These are phyloP conservation scores for Torymus aiolomorphi DNA, from an alignment of 2,888 invertebrate genomes.

Conservation along the genomic window DNA sequence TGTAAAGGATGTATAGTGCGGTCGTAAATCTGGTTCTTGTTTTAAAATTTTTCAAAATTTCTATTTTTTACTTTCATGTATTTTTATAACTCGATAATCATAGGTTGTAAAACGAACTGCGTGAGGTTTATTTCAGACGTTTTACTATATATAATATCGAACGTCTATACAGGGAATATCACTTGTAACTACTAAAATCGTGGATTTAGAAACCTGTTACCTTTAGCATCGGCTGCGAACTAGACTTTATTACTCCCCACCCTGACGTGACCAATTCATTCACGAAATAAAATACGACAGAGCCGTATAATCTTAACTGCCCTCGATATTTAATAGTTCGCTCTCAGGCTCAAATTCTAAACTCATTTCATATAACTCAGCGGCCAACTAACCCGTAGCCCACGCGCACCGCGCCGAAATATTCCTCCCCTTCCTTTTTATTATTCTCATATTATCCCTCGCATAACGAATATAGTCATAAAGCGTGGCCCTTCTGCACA, in stretches of 20 bases:
- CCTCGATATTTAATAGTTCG: conserved; percentile 31
- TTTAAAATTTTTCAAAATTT: too few relatives aligned
- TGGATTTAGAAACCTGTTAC: not conserved
- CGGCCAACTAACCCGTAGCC: conserved; percentile 29
- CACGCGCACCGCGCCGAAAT: not conserved
- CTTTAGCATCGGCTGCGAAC: not conserved
- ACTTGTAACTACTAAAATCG: not conserved
- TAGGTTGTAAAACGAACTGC: too few relatives aligned
- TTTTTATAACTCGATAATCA: too few relatives aligned
- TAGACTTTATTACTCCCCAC: not conserved
- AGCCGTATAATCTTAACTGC: conserved; percentile 37
- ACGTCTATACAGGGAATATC: too few relatives aligned
- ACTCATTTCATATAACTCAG: conserved; percentile 43
- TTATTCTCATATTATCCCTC: conserved; percentile 27
- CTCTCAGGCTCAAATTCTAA: not conserved
- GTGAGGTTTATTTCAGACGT: too few relatives aligned
- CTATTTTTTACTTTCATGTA: too few relatives aligned
- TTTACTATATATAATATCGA: too few relatives aligned
- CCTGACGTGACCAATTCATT: conserved; percentile 34
- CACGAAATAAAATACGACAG: conserved; percentile 12
- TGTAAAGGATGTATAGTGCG: too few relatives aligned
- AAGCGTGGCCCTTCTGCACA: conserved; percentile 10
- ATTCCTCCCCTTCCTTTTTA: conserved; percentile 23
- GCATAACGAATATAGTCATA: conserved; percentile 47
- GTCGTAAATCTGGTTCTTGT: too few relatives aligned